phyloP scores from a whole-genome alignment of 2,888 invertebrate genomes.

The Lydus trimaculatus region DNA sequence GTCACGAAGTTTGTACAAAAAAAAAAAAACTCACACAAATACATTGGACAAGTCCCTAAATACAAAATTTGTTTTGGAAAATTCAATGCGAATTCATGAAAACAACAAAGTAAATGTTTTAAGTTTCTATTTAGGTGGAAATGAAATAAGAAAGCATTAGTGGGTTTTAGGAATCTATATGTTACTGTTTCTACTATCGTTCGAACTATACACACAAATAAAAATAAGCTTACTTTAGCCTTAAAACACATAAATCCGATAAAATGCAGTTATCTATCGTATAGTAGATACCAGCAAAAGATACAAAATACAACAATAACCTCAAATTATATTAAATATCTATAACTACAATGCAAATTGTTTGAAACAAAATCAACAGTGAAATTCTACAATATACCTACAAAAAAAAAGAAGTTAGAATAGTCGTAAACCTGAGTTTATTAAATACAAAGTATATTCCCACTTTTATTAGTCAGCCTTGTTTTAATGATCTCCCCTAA shows the following conservation, averaged over 20 bases:
- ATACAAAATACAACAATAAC: neutral
- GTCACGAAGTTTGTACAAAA: neutral
- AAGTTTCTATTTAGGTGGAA: constrained; percentile 13
- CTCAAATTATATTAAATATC: too few species aligned
- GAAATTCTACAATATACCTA: neutral
- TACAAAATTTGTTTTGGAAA: neutral
- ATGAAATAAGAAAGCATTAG: constrained; percentile 23
- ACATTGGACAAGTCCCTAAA: neutral
- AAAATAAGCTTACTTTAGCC: constrained; percentile 18
- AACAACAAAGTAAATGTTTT: constrained; percentile 15
- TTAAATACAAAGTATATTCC: constrained; percentile 11
- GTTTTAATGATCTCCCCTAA: constrained; percentile 10
- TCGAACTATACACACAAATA: constrained; percentile 13
- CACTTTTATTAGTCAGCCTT: constrained; percentile 11
- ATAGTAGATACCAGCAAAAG: constrained; percentile 5
- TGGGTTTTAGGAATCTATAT: constrained; percentile 6
- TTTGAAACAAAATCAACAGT: neutral
- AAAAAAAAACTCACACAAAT: too few species aligned
- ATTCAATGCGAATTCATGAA: constrained; percentile 12
- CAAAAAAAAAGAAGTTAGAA: neutral
- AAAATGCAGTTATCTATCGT: constrained; percentile 21
- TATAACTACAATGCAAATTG: too few species aligned
- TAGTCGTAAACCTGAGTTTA: constrained; percentile 6
- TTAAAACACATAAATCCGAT: constrained; percentile 15
- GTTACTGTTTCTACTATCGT: constrained; percentile 7